Percentiles rank a stretch among this genome's conserved stretches.
These are phyloP conservation scores for Leptinotarsa lineolata DNA, from an alignment of 1,140 invertebrate genomes.

Conservation along the genomic window DNA sequence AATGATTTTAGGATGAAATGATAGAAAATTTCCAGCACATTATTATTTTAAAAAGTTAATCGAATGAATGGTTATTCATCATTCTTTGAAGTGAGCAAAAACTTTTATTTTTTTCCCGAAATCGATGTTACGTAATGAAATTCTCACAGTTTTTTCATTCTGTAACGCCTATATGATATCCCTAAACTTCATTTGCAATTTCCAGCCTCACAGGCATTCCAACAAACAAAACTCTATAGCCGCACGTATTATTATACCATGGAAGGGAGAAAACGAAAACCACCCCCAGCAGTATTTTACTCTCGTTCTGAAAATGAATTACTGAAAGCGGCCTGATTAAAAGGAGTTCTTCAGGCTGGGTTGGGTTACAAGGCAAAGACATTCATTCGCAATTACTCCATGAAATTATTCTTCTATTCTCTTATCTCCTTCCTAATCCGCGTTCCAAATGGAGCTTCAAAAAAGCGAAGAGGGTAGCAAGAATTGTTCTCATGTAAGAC, in stretches of 20 bases:
- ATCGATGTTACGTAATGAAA: too few relatives aligned
- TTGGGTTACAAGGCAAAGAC: slow-evolving; percentile 11
- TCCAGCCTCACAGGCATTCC: not conserved
- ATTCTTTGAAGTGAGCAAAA: too few relatives aligned
- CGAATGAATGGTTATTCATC: too few relatives aligned
- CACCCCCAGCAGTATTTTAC: slow-evolving; percentile 8
- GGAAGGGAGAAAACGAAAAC: not conserved
- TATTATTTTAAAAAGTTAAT: too few relatives aligned
- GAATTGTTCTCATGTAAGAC: not conserved
- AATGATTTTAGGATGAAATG: too few relatives aligned
- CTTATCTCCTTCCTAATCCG: not conserved
- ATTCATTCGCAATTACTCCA: slow-evolving; percentile 19
- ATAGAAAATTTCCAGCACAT: too few relatives aligned
- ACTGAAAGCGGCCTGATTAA: slow-evolving; percentile 20
- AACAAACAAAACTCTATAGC: not conserved
- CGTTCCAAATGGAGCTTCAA: not conserved
- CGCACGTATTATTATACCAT: not conserved
- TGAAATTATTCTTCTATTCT: slow-evolving; percentile 4
- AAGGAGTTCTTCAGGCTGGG: slow-evolving; percentile 12
- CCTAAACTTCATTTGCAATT: not conserved
- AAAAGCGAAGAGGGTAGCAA: not conserved
- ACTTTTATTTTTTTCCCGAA: too few relatives aligned
- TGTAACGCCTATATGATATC: not conserved
- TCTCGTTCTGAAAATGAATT: slow-evolving; percentile 14
- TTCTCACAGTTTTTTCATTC: not conserved